Percentiles rank a stretch among this genome's conserved stretches.
Evolutionary conservation across 2,797 vertebrate species (phyloP).

Genomic region (Danio aesculapii): DNA sequence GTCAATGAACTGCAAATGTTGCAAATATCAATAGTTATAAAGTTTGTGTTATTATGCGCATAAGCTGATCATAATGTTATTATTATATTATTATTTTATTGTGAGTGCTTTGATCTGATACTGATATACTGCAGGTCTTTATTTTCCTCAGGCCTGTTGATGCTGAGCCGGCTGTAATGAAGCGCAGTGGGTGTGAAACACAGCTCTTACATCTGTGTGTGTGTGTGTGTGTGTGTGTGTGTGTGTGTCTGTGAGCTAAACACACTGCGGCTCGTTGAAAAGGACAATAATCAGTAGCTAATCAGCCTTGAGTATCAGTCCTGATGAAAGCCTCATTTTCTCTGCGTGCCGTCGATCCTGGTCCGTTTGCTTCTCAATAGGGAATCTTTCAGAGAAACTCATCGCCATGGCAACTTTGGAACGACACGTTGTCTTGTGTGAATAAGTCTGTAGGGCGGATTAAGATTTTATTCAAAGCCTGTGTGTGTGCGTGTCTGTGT

Average conservation of each 20-base stretch:
- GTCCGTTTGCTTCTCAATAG: neutral
- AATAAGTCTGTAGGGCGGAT: neutral
- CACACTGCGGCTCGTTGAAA: neutral
- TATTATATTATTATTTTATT: too few species aligned
- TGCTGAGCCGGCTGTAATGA: neutral
- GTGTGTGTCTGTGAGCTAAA: neutral
- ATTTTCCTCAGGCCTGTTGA: neutral
- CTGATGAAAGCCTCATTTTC: constrained; percentile 21
- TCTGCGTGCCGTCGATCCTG: neutral
- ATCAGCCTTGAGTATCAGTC: neutral
- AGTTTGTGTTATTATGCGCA: too few species aligned
- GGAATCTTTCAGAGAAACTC: constrained; percentile 27
- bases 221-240: too few species aligned
- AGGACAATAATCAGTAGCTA: constrained; percentile 8
- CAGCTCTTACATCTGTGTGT: neutral
- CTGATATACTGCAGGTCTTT: neutral
- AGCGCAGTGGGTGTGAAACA: neutral
- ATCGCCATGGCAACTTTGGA: constrained; percentile 54
- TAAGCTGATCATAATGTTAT: too few species aligned
- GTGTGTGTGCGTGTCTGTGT: neutral
- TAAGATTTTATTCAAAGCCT: constrained; percentile 2
- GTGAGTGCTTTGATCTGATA: neutral
- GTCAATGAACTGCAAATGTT: too few species aligned
- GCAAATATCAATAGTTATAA: too few species aligned
- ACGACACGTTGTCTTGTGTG: constrained; percentile 5